These are phyloP conservation scores for Paragorgia papillata DNA, from an alignment of 92 coral and sea anemone genomes.

Conservation along the genomic window DNA sequence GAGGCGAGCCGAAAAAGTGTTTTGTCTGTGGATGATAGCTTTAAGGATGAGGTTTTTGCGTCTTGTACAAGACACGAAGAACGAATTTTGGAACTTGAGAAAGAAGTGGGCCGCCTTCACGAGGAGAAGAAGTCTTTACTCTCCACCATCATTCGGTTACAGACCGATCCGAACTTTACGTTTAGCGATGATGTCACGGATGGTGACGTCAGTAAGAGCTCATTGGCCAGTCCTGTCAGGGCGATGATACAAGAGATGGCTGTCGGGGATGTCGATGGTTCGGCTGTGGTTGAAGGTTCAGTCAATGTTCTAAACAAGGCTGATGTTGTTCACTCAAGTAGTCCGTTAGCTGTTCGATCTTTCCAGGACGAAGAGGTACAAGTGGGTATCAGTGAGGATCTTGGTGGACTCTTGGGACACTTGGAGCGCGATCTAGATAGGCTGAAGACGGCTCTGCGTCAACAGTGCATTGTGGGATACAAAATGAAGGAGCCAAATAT, in stretches of 20 bases:
- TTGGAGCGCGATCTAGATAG: slow-evolving; percentile 44
- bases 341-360: neutral
- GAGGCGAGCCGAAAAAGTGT: neutral
- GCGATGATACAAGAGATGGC: neutral
- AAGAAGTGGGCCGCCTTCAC: slow-evolving; percentile 81
- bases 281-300: neutral
- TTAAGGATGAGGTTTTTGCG: neutral
- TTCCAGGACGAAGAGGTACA: slow-evolving; percentile 38
- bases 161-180: slow-evolving; percentile 43
- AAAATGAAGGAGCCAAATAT: neutral
- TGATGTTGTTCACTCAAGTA: neutral
- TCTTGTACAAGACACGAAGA: slow-evolving; percentile 25
- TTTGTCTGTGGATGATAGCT: neutral
- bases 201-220: slow-evolving; percentile 5
- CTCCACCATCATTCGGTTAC: slow-evolving; percentile 30
- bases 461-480: slow-evolving; percentile 2
- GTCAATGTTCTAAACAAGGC: neutral
- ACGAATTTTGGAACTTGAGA: slow-evolving; percentile 69
- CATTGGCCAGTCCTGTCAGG: neutral
- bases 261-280: neutral
- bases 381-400: slow-evolving; percentile 33
- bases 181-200: slow-evolving; percentile 37
- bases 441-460: slow-evolving; percentile 29
- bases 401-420: slow-evolving; percentile 39
- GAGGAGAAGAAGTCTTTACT: slow-evolving; percentile 82